A percentile compares a stretch with the other conserved stretches of the same genome.
Evolutionary conservation across 2,113 vertebrate species (phyloP).

Genomic region (Passerina amoena): DNA sequence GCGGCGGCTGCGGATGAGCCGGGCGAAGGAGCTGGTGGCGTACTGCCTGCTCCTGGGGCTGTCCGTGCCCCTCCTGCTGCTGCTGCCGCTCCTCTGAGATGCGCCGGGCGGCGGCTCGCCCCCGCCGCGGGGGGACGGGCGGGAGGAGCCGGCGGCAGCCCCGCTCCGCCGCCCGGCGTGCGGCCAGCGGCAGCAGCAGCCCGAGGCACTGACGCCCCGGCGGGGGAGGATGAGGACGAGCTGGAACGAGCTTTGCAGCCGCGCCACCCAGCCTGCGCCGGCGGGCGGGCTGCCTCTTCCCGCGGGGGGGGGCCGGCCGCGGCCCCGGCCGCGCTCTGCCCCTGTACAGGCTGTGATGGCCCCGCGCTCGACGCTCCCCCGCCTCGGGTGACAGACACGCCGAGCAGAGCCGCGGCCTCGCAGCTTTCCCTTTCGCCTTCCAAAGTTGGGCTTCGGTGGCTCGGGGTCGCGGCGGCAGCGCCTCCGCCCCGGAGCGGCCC

Average conservation of each 20-base stretch:
- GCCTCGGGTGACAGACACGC: background rate
- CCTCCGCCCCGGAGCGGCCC: background rate
- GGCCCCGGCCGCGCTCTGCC: background rate
- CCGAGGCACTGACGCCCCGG: background rate
- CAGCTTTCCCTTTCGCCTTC: background rate
- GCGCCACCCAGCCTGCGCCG: background rate
- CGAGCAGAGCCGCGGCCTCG: background rate
- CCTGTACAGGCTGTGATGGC: background rate
- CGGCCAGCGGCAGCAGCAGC: background rate
- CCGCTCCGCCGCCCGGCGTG: background rate
- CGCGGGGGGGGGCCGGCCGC: background rate
- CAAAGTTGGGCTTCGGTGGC: background rate
- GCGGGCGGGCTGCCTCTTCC: background rate
- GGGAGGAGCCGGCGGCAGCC: background rate
- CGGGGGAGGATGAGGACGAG: background rate
- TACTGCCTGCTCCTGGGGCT: constrained; percentile 21
- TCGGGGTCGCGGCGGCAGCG: background rate
- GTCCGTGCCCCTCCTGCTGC: constrained; percentile 22
- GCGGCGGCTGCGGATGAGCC: background rate
- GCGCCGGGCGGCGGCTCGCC: background rate
- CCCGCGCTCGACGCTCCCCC: background rate
- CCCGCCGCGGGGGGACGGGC: background rate
- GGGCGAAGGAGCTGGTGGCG: background rate
- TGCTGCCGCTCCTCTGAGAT: constrained; percentile 35
- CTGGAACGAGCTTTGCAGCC: background rate